Base-by-base conservation (phyloP, 2,888 invertebrate species). In the Schizotus pectinicornis region DNA sequence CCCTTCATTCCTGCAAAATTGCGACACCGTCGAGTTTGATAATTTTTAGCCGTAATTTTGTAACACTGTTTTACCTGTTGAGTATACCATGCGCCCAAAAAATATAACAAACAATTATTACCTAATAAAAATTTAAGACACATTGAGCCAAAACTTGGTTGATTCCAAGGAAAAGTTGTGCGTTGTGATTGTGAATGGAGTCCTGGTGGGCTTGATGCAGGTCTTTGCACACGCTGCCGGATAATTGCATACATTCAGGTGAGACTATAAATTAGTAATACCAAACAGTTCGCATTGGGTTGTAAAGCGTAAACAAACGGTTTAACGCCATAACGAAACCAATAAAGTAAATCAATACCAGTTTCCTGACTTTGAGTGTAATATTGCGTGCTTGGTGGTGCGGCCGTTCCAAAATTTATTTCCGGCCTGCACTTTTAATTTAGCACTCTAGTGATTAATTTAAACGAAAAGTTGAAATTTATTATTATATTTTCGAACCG, bases 281-380 rank as follows among this genome's bases (percentile, higher is more conserved):
- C 43, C 42, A 36, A 52, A 52, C 43, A 46, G 57, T 52, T 58
- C 48, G 48, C 52, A 43, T 39, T 53, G 41, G 38, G 32, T 43
- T 49, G 38, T 42, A 49, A 53, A 54, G 36, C 53, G 58, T 58
- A 58, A 58, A 58, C 58, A 58, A 58, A 58, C 54, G 58, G 58
- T 58, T 58, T 54, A 58, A 42, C 58, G 41, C 58, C 39, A 58
- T 58, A 58, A 54, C 54, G 61, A 61, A 61, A 61, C 61, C 53
- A 61, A 54, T 57, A 52, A 52, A 56, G 39, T 53, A 62, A 52
- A 62, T 62, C 62, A 52, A 62, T 62, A 62, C 56, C 56, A 50
- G 59, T 59, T 62, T 62, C 62, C 62, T 54, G 61, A 53, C 56
- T 52, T 56, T 59, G 58, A 50, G 50, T 55, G 58, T 54, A 55